Percentiles rank a stretch among this genome's conserved stretches.
These are phyloP conservation scores for Lontra canadensis DNA, from an alignment of 2,113 vertebrate species.

Conservation along the genomic window DNA sequence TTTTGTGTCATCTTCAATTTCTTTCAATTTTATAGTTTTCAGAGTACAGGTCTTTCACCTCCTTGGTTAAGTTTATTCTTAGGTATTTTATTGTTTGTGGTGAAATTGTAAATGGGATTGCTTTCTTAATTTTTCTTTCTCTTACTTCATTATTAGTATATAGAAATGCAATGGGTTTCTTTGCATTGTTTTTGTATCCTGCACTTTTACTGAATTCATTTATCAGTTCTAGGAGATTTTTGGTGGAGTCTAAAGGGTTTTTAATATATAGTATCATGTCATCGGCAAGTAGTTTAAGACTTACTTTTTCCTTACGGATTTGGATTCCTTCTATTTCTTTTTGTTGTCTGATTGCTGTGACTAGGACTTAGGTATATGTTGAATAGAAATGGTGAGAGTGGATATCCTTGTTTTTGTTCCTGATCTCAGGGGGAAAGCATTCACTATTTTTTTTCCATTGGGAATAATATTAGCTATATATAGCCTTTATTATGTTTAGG, in stretches of 20 bases:
- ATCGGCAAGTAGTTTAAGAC: not conserved
- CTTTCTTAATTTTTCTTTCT: not conserved
- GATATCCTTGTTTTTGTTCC: not conserved
- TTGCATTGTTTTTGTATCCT: not conserved
- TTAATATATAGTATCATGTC: not conserved
- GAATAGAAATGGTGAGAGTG: not conserved
- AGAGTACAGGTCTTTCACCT: too few relatives aligned
- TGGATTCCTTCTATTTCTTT: not conserved
- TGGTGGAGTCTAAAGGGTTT: not conserved
- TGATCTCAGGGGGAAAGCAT: not conserved
- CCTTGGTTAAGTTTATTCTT: too few relatives aligned
- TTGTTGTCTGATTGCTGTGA: not conserved
- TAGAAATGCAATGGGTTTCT: not conserved
- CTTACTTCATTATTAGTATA: not conserved
- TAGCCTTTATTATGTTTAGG: not conserved
- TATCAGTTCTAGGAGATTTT: not conserved
- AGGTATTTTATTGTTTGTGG: not conserved
- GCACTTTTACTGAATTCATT: not conserved
- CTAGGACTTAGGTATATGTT: not conserved
- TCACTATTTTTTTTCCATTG: not conserved
- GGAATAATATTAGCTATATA: not conserved
- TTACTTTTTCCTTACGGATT: not conserved
- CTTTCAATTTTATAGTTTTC: too few relatives aligned
- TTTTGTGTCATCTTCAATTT: too few relatives aligned
- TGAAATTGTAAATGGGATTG: not conserved